Conservation (phyloP, 2,113 vertebrate species). For the Cephalopholis sonnerati region DNA sequence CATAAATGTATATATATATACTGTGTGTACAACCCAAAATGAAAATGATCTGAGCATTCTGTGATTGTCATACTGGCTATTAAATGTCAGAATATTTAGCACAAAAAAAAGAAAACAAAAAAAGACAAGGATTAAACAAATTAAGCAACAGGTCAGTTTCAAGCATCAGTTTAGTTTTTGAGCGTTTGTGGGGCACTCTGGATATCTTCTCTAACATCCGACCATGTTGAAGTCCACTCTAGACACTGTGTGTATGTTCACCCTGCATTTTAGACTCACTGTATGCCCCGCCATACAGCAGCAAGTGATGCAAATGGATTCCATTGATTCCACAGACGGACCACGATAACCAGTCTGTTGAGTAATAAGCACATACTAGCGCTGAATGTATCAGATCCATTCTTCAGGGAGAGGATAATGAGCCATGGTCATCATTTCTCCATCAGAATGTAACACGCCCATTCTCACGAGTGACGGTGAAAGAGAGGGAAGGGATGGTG, state of each 20-base stretch:
- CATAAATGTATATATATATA: slow-evolving; percentile 60
- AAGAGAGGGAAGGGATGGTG: neutral
- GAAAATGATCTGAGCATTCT: slow-evolving; percentile 65
- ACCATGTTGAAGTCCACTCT: slow-evolving; percentile 8
- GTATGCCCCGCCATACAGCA: neutral
- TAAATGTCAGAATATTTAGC: slow-evolving; percentile 61
- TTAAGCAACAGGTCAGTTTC: slow-evolving; percentile 4
- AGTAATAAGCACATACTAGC: slow-evolving; percentile 72
- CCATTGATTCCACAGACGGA: slow-evolving; percentile 39
- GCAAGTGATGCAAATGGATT: slow-evolving; percentile 53
- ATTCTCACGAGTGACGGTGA: slow-evolving; percentile 29
- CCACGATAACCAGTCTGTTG: slow-evolving; percentile 28
- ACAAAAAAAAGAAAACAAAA: slow-evolving; percentile 17
- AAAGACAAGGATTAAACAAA: slow-evolving; percentile 7
- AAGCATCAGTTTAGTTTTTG: slow-evolving; percentile 39
- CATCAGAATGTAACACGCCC: slow-evolving; percentile 76
- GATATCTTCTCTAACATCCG: slow-evolving; percentile 34
- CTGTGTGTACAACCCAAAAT: slow-evolving; percentile 65
- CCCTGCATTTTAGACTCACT: slow-evolving; percentile 22
- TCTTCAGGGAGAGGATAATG: slow-evolving; percentile 83
- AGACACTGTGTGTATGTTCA: slow-evolving; percentile 26
- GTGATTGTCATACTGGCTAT: slow-evolving; percentile 71
- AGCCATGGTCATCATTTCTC: slow-evolving; percentile 80
- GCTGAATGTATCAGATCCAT: slow-evolving; percentile 82
- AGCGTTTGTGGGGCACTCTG: slow-evolving; percentile 25